Base-by-base conservation (phyloP, 2,888 invertebrate species). In the Anagyrus pseudococci region DNA sequence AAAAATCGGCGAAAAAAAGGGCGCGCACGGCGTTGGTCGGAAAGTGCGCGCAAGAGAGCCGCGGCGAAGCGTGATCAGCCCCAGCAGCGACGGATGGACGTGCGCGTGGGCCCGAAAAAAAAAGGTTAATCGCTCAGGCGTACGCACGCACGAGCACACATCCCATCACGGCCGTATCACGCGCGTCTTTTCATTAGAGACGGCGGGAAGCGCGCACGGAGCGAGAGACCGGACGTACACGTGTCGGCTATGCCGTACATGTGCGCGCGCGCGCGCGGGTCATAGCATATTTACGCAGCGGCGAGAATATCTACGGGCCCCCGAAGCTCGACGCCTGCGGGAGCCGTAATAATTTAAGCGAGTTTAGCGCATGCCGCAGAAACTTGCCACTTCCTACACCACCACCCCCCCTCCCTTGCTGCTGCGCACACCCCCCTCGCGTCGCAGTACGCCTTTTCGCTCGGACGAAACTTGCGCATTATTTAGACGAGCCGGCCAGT, bases 301-400 rank as follows among this genome's bases (percentile, higher is more conserved):
- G 13, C 8, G 13, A 22, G 37, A 13, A 37, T 50, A 50, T 50
- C 33, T 33, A 49, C 37, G 50, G 33, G 22, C 20, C 4, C 37
- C 37, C 37, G 22, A 8, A 20, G 40, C 37, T 22, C 37, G 22
- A 8, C 37, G 40, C 33, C 37, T 13, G 22, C 15, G 37, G 50
- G 8, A 7, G 6, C 29, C 29, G 29, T 19, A 37, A 50, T 50
- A 50, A 50, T 50, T 50, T 37, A 50, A 22, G 50, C 10, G 33
- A 33, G 33, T 29, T 50, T 50, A 17, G 43, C 43, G 2, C 50
- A 20, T 22, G 22, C 50, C 40, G 50, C 40, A 50, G 37, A 50
- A 50, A 50, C 40, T 50, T 50, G 50, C 50, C 40, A 50, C 40
- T 50, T 50, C 37, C 50, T 22, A 33, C 37, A 33, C 17, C 23